Base-by-base conservation (phyloP, 2,888 invertebrate species). In the Caenorhabditis sp. region DNA sequence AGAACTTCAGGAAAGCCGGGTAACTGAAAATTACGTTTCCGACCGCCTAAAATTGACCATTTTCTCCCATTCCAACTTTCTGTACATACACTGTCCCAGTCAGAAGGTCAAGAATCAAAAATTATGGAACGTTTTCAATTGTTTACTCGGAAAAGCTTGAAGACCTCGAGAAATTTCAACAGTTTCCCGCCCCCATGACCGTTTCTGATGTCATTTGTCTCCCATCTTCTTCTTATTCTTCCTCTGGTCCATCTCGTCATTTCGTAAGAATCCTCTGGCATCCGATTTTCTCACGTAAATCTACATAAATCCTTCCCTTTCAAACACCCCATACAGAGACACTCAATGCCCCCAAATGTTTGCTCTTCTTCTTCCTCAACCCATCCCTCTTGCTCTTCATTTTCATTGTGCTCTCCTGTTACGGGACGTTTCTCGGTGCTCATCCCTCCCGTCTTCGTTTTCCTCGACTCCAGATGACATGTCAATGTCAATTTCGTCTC, bases 321-420 rank as follows among this genome's bases (percentile, higher is more conserved):
- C 10, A 47, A 28, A 59, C 41, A 26, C 47, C 19, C 47, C 12
- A 56, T 26, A 72, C 10, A 54, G 19, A 68, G 68, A 59, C 69
- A 49, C 49, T 79, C 70, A 64, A 64, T 70, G 54, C 75, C 44
- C 59, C 56, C 26, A 58, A 72, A 66, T 80, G 80, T 73, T 80
- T 82, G 68, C 76, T 76, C 74, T 66, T 49, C 49, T 64, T 49
- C 51, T 66, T 31, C 35, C 51, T 31, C 35, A 22, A 63, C 31
- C 66, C 66, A 31, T 47, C 51, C 38, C 49, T 80, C 28, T 61
- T 41, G 14, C 61, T 61, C 35, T 49, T 63, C 38, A 51, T 63
- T 64, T 38, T 80, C 69, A 82, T 82, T 82, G 76, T 82, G 76
- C 64, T 76, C 76, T 76, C 82, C 70, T 70, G 75, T 76, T 81